These are phyloP conservation scores for Talpa occidentalis DNA, from an alignment of 2,113 vertebrate genomes.

Conservation along the genomic window DNA sequence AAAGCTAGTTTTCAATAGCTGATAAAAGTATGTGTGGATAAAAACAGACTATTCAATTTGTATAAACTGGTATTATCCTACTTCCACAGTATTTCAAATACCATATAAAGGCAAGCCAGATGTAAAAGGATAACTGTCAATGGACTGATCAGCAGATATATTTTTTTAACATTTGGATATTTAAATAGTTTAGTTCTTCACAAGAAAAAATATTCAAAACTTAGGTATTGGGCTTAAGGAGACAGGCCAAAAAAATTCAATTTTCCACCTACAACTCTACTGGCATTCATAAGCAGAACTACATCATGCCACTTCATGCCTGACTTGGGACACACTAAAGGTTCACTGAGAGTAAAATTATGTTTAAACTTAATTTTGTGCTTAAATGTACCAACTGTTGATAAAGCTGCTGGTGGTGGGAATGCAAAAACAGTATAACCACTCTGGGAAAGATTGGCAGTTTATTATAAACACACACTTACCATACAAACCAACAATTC, in stretches of 20 bases:
- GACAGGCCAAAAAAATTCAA: background rate
- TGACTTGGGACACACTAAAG: background rate
- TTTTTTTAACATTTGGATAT: background rate
- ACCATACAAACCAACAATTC: background rate
- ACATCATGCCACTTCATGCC: background rate
- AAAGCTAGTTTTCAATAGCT: background rate
- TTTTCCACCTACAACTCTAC: background rate
- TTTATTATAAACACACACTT: background rate
- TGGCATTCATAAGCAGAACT: background rate
- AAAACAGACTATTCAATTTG: background rate
- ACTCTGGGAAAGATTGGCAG: background rate
- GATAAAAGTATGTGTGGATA: background rate
- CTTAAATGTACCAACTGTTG: background rate
- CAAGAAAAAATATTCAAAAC: constrained; percentile 31
- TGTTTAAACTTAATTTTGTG: background rate
- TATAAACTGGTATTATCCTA: background rate
- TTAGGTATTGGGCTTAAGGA: background rate
- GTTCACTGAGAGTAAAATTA: background rate
- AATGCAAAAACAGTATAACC: background rate
- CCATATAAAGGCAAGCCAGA: background rate
- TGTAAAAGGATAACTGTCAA: background rate
- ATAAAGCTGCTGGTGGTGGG: background rate
- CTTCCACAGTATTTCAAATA: background rate
- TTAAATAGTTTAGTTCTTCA: background rate
- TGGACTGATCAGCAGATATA: background rate